Conservation (phyloP, 2,797 vertebrate species). For the Dendrocincla fuliginosa region DNA sequence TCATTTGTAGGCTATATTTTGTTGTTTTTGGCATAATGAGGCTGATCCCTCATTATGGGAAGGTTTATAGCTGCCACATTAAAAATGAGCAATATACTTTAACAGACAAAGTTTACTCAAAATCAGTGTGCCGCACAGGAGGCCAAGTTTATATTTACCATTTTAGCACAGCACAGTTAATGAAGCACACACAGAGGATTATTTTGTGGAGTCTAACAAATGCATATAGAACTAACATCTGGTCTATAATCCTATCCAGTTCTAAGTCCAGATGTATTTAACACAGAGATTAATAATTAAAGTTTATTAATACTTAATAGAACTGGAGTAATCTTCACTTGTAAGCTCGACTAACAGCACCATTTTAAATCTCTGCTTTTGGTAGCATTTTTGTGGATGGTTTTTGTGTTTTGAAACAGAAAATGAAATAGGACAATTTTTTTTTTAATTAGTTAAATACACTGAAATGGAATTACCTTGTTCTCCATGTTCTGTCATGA, state of each 20-base stretch:
- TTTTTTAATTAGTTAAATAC: not conserved
- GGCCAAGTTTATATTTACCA: not conserved
- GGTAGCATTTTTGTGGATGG: fast-evolving
- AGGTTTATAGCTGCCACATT: not conserved
- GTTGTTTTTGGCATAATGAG: not conserved
- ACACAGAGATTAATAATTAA: not conserved
- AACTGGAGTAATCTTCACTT: not conserved
- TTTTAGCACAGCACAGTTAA: not conserved
- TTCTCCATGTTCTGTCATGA: not conserved
- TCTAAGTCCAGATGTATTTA: not conserved
- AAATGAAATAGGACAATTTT: not conserved
- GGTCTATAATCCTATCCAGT: not conserved
- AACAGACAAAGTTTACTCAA: not conserved
- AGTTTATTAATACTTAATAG: not conserved
- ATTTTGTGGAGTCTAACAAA: not conserved
- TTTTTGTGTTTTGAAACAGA: not conserved
- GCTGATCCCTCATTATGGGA: not conserved
- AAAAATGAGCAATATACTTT: not conserved
- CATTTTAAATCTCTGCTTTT: not conserved
- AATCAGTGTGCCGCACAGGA: not conserved
- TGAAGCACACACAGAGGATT: not conserved
- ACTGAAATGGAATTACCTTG: not conserved
- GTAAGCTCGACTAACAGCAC: not conserved
- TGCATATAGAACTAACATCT: not conserved
- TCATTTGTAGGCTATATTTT: not conserved